phyloP scores from a whole-genome alignment of 1,140 invertebrate genomes.

The Zelostemma sp. region DNA sequence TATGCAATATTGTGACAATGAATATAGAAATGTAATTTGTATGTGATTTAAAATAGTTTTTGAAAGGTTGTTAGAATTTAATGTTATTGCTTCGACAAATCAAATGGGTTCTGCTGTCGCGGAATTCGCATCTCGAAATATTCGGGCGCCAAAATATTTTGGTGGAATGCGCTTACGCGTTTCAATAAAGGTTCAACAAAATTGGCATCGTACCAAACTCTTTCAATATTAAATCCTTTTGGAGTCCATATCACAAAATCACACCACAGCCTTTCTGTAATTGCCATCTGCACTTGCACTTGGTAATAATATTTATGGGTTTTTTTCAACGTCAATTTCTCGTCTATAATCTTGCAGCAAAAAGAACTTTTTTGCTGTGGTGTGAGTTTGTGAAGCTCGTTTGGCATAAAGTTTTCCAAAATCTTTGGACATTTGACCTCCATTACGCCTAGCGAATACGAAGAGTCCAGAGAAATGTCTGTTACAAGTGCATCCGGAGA shows the following conservation, averaged over 20 bases:
- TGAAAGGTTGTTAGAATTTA: not conserved
- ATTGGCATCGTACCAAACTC: constrained; percentile 19
- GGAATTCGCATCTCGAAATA: constrained; percentile 45
- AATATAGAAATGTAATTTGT: too few species aligned
- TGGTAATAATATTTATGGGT: constrained; percentile 31
- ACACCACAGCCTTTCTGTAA: constrained; percentile 32
- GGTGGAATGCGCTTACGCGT: constrained; percentile 19
- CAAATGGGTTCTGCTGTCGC: constrained; percentile 17
- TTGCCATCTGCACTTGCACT: constrained; percentile 32
- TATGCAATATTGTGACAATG: not conserved
- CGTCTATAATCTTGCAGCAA: constrained; percentile 18
- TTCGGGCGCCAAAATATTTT: constrained; percentile 33
- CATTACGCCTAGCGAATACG: constrained; percentile 14
- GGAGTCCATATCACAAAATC: constrained; percentile 41
- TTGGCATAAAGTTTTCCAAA: constrained; percentile 23
- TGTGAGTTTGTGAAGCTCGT: constrained; percentile 17
- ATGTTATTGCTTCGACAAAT: not conserved
- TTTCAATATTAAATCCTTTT: constrained; percentile 24
- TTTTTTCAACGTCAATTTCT: constrained; percentile 21
- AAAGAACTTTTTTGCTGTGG: constrained; percentile 28
- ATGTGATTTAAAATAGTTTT: not conserved
- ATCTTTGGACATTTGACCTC: constrained; percentile 37
- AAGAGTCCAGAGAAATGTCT: too few species aligned
- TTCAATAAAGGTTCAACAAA: constrained; percentile 14
- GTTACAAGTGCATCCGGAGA: constrained; percentile 23